Evolutionary conservation across 2,888 invertebrate species (phyloP).

Genomic region (Orchestes rusci): DNA sequence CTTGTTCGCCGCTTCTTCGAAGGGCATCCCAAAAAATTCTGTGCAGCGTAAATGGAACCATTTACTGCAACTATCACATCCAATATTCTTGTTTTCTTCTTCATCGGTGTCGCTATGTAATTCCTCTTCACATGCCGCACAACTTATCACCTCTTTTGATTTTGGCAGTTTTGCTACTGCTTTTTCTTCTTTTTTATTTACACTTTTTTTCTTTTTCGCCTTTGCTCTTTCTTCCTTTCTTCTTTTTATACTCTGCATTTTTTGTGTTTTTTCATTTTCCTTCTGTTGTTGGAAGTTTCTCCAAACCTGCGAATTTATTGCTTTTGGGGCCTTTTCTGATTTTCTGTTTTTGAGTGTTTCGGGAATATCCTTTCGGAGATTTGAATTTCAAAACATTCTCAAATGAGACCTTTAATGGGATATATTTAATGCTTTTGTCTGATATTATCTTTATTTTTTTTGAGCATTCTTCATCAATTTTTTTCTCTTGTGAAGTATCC

Average conservation of each 20-base stretch:
- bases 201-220: neutral
- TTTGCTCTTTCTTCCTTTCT: neutral
- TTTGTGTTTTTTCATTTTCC: neutral
- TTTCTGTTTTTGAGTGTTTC: neutral
- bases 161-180: neutral
- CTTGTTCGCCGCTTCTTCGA: neutral
- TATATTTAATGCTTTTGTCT: neutral
- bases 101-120: neutral
- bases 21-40: neutral
- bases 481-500: too few species aligned
- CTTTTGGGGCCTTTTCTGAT: neutral
- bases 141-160: neutral
- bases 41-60: slow-evolving; percentile 3
- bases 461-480: too few species aligned
- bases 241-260: neutral
- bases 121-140: neutral
- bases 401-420: neutral
- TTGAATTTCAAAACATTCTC: neutral
- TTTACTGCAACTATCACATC: slow-evolving; percentile 2
- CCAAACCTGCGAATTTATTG: too few species aligned
- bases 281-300: too few species aligned
- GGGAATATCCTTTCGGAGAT: neutral
- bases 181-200: neutral
- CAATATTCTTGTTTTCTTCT: slow-evolving; percentile 5
- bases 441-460: too few species aligned